These are phyloP conservation scores for Tanaodytes sp. DNA, from an alignment of 2,888 invertebrate species.

Conservation along the genomic window DNA sequence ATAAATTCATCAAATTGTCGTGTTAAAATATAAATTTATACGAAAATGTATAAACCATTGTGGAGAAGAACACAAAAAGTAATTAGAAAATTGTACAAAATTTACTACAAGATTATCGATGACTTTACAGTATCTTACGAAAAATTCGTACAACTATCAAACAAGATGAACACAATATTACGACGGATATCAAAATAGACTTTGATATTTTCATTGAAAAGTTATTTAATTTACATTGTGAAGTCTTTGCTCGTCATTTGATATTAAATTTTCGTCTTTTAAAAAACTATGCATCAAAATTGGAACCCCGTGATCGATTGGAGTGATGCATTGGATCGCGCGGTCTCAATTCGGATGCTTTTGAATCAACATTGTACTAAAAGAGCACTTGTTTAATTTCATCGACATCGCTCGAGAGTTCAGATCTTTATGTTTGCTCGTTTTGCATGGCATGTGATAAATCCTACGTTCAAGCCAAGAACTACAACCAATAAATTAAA, in stretches of 20 bases:
- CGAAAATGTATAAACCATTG: too few relatives aligned
- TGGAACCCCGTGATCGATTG: constrained; percentile 4
- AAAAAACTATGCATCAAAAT: constrained; percentile 18
- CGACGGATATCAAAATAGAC: constrained; percentile 35
- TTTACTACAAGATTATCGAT: too few relatives aligned
- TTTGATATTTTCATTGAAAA: constrained; percentile 25
- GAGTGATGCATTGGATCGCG: too few relatives aligned
- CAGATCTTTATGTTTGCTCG: constrained; percentile 17
- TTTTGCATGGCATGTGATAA: constrained; percentile 17
- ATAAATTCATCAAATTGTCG: too few relatives aligned
- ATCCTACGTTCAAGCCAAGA: constrained; percentile 26
- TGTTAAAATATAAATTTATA: too few relatives aligned
- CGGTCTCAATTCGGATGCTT: too few relatives aligned
- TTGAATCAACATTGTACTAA: constrained; percentile 23
- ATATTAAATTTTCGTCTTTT: constrained; percentile 27
- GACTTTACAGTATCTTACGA: constrained; percentile 16
- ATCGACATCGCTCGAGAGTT: constrained; percentile 1
- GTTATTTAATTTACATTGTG: background rate
- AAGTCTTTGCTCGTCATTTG: constrained; percentile 11
- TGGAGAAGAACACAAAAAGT: too few relatives aligned
- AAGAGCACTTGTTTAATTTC: constrained; percentile 44
- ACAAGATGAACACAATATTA: constrained; percentile 30
- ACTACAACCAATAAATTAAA: constrained; percentile 31
- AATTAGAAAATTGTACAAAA: too few relatives aligned
- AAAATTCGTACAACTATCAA: background rate